A percentile compares a stretch with the other conserved stretches of the same genome.
These are phyloP conservation scores for Ypsolopha sequella DNA, from an alignment of 2,888 invertebrate species.

Conservation along the genomic window DNA sequence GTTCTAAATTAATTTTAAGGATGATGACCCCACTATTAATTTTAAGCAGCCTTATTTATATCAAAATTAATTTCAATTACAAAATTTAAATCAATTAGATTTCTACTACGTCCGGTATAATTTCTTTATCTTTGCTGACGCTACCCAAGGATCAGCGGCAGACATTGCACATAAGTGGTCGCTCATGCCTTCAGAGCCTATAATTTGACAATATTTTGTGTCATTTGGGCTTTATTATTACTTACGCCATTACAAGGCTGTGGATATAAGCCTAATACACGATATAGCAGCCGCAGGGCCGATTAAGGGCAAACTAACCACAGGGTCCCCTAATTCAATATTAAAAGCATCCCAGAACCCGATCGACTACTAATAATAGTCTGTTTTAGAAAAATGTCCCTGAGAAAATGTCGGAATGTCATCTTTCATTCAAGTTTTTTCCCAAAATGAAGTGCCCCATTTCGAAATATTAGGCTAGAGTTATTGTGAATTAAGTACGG, in stretches of 20 bases:
- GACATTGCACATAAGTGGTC: slow-evolving; percentile 58
- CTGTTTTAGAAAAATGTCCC: slow-evolving; percentile 67
- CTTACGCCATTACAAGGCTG: slow-evolving; percentile 63
- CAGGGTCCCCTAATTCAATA: slow-evolving; percentile 69
- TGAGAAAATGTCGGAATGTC: slow-evolving; percentile 68
- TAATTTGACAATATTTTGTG: slow-evolving; percentile 72
- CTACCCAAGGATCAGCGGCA: slow-evolving; percentile 51
- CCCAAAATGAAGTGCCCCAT: slow-evolving; percentile 41
- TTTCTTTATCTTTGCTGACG: slow-evolving; percentile 27
- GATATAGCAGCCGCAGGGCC: slow-evolving; percentile 45
- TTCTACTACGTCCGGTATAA: background rate
- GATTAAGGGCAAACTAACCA: slow-evolving; percentile 66
- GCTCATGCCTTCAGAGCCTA: slow-evolving; percentile 66
- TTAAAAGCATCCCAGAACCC: slow-evolving; percentile 68
- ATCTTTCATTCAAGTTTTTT: slow-evolving; percentile 45
- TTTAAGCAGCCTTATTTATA: no score
- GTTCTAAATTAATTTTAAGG: no score
- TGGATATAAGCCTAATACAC: slow-evolving; percentile 64
- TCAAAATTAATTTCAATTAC: no score
- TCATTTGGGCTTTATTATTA: slow-evolving; percentile 70
- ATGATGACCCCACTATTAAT: no score
- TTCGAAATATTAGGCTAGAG: slow-evolving; percentile 32
- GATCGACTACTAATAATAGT: slow-evolving; percentile 69
- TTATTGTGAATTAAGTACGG: slow-evolving; percentile 22
- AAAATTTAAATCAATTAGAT: no score